Base-by-base conservation (phyloP, 23 tunicate genomes). In the Halocynthia roretzi region DNA sequence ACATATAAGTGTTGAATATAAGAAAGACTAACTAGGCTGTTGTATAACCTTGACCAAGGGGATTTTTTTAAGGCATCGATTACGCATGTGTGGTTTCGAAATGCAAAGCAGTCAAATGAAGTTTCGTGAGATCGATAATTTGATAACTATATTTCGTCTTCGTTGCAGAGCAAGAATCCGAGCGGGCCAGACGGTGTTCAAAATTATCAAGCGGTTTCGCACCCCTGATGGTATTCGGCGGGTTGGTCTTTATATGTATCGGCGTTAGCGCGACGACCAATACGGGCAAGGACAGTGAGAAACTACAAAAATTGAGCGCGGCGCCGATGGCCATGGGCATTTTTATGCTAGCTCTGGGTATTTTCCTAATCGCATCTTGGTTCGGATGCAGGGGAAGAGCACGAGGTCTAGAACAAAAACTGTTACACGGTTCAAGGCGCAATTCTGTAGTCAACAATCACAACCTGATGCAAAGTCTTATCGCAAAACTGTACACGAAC, bases 171-270 rank as follows among this genome's bases (percentile, higher is more conserved):
- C 70, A 77, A 71, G 87, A 80, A 67, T 92, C 98, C 51, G 87
- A 83, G 31, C 80, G 88, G 52, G 98, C 98, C 7, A 62, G 92
- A 31, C 61, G 92, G 70, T 92, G 98, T 63, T 86, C 92, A 23
- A 92, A 92, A 58, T 48, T 92, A 6, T 92, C 98, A 17, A 86
- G 93, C 75, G 98, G 98, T 31, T 92, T 92, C 68, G 98, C 98
- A 10, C 98, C 98, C 7, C 77, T 92, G 44, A 92, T 92, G 98
- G 88, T 92, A 31, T 92, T 92, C 62, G 98, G 98, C 5, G 98
- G 98, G 8, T 67, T 92, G 14, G 98, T 92, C 0, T 92, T 92
- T 55, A 86, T 92, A 19, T 92, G 98, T 77, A 92, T 92, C 84
- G 98, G 98, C 5, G 80, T 92, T 19, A 83, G 89, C 56, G 98